phyloP scores from a whole-genome alignment of 23 tunicate genomes.

The Clavelina lepadiformis region DNA sequence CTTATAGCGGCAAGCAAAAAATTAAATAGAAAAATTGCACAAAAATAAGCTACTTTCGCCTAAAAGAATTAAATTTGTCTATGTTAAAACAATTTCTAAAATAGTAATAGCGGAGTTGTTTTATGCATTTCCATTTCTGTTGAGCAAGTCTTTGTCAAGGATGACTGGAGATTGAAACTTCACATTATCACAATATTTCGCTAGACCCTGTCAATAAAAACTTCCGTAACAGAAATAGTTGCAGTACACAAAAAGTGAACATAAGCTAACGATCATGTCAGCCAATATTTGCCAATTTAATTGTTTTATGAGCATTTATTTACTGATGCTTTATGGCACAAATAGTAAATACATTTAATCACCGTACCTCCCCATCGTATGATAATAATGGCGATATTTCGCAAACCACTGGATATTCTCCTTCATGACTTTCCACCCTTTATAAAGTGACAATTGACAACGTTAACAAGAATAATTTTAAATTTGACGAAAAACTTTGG shows the following conservation, averaged over 20 bases:
- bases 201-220: conserved; percentile 37
- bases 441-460: not conserved
- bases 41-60: too few species aligned
- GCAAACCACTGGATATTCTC: conserved; percentile 76
- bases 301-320: not conserved
- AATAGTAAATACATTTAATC: too few species aligned
- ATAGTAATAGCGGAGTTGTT: too few species aligned
- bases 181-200: conserved; percentile 1
- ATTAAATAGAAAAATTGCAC: too few species aligned
- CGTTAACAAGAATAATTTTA: too few species aligned
- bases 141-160: conserved; percentile 3
- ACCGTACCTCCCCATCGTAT: conserved; percentile 96
- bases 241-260: not conserved
- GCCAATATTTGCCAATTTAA: not conserved
- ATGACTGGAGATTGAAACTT: conserved; percentile 28
- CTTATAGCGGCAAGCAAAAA: too few species aligned
- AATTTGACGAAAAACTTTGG: too few species aligned
- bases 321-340: too few species aligned
- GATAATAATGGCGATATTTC: conserved; percentile 86
- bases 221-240: not conserved
- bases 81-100: too few species aligned
- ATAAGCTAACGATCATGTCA: not conserved
- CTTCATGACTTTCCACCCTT: conserved; percentile 24
- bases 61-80: too few species aligned
- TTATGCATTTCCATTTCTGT: not conserved